Base-by-base conservation (phyloP, 2,113 vertebrate species). In the Percopsis transmontana region DNA sequence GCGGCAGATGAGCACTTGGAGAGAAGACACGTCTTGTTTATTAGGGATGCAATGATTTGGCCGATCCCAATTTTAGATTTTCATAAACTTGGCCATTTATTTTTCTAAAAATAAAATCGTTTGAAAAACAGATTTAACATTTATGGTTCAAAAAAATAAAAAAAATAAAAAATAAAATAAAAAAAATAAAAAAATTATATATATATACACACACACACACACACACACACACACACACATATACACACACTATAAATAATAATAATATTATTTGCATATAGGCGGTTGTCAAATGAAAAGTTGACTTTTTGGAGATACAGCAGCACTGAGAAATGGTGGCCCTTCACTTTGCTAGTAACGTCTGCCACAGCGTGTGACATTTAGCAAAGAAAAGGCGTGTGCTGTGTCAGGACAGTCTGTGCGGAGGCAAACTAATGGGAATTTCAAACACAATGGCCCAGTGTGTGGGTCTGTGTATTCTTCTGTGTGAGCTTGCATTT, bases 391-490 rank as follows among this genome's bases (percentile, higher is more conserved):
- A 62, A 57, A 70, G 88, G 78, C 59, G 80, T 61, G 66, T 76
- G 71, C 76, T 72, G 73, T 83, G 85, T 80, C 81, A 5, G 83
- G 74, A 74, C 44, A 15, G 63, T 52, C 57, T 18, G 15, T 27
- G 7, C 10, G 13, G 58, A 75, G 71, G 81, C 55, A 88, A 78
- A 86, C 67, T 66, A 66, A 73, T 33, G 7, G 47, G 64, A 84
- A 55, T 73, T 74, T 80, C 33, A 9, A 65, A 68, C 60, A 86
- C 89, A 90, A 88, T 71, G 66, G 64, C 0, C 66, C 58, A 69
- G 65, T 83, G 83, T 88, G n/a, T 18, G 38, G 53, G 60, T 42
- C 23, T 55, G 66, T 19, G 33, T 42, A 47, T 64, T 51, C 56
- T 23, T 70, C 62, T 75, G 53, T 72, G 44, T 60, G 58, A 68